phyloP scores from a whole-genome alignment of 2,113 vertebrate genomes.

The Probosciger aterrimus region DNA sequence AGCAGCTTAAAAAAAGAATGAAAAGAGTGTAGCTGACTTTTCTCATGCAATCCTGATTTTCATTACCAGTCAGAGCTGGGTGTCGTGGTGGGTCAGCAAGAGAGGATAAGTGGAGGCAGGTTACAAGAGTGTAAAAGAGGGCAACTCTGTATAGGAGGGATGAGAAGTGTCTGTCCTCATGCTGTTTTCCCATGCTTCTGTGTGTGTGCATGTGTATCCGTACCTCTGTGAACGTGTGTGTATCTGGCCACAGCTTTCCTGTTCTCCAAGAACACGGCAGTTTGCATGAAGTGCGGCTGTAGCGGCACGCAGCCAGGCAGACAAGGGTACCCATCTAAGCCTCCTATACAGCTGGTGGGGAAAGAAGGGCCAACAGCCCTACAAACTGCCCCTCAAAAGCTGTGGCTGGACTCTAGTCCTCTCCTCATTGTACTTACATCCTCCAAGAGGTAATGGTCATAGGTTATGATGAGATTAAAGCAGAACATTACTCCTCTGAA shows the following conservation, averaged over 20 bases:
- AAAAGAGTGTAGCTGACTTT: not conserved
- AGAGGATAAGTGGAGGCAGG: not conserved
- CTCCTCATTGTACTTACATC: not conserved
- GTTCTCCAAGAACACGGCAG: not conserved
- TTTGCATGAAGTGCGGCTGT: not conserved
- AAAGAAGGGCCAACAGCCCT: not conserved
- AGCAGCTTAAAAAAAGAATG: not conserved
- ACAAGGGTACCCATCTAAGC: no score
- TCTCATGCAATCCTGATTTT: not conserved
- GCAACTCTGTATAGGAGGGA: accelerated
- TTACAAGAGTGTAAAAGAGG: accelerated
- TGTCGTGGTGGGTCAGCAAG: accelerated
- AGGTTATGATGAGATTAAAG: accelerated
- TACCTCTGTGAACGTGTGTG: not conserved
- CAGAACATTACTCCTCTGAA: not conserved
- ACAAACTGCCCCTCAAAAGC: not conserved
- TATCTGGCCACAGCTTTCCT: not conserved
- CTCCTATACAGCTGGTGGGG: not conserved
- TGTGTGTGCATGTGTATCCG: not conserved
- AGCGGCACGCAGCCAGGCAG: no score
- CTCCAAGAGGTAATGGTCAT: accelerated
- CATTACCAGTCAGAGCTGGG: not conserved
- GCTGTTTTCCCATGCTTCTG: no score
- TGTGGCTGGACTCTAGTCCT: accelerated
- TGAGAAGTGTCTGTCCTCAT: not conserved